Evolutionary conservation across 2,113 vertebrate genomes (phyloP), one percentile per base, ranked within the genome.

Genomic region (Rhadina sibilatrix): DNA sequence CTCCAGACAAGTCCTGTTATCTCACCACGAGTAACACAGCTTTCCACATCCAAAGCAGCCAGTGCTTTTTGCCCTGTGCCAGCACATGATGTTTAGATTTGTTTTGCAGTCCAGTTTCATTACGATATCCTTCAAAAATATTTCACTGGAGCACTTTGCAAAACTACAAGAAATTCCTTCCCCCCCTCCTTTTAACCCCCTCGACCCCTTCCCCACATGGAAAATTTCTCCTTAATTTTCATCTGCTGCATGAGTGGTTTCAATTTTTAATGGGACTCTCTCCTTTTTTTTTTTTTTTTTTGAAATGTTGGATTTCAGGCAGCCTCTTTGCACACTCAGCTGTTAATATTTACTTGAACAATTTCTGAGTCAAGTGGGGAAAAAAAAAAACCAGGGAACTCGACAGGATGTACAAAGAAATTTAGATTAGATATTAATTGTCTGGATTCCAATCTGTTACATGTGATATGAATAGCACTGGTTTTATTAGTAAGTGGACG

Each of bases 11-110:
- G 50, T 11, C 20, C 12, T 83, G 91, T 78, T 95, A 95, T 93
- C 94, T 94, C 89, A 40, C 49, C 79, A 87, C 20, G 4, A 85
- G 61, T 3, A 88, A 53, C 83, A 44, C 86, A n/a, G 53, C 92
- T 80, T 35, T 7, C 92, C 94, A 61, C 71, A 72, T 57, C 88
- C 49, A 21, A 65, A 46, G 10, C 92, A 49, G 69, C 3, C 12
- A 7, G 49, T 44, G 14, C 75, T 78, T 38, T 68, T 21, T 38
- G 30, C 66, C 27, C 9, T 3, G 71, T 6, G 63, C 94, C 95
- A 93, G 84, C 83, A 72, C 89, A 93, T 40, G 35, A 38, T 7
- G 31, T 83, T 90, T 59, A 35, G 23, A 92, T 96, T 92, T 93
- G 93, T 50, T 86, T 86, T 54, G 83, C 79, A 83, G 59, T 92